These are phyloP conservation scores for Festucalex cinctus DNA, from an alignment of 2,113 vertebrate species.

Conservation along the genomic window DNA sequence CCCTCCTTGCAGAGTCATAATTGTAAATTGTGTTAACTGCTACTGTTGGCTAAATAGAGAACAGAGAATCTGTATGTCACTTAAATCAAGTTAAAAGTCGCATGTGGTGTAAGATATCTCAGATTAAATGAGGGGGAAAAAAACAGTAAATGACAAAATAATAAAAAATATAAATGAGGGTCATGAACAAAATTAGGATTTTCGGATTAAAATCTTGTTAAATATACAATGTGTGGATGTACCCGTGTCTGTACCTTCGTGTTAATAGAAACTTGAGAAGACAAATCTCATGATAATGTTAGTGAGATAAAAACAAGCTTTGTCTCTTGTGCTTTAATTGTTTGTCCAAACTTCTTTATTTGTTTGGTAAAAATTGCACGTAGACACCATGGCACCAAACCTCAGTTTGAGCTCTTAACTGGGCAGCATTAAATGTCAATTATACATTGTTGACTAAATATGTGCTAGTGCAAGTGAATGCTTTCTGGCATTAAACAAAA, in stretches of 20 bases:
- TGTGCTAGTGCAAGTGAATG: background rate
- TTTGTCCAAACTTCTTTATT: too few relatives aligned
- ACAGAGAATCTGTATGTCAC: background rate
- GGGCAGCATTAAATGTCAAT: too few relatives aligned
- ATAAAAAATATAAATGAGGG: background rate
- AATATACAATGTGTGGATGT: too few relatives aligned
- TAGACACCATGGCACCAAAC: too few relatives aligned
- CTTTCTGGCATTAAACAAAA: background rate
- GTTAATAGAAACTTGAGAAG: too few relatives aligned
- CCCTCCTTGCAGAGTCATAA: constrained; percentile 12
- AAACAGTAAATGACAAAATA: background rate
- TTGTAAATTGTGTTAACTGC: constrained; percentile 10
- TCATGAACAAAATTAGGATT: background rate
- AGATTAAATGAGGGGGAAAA: background rate
- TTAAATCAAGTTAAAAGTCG: background rate
- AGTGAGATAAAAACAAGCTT: too few relatives aligned
- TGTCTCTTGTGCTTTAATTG: too few relatives aligned
- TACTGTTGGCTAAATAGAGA: constrained; percentile 5
- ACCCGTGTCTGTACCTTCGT: too few relatives aligned
- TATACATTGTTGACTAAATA: background rate
- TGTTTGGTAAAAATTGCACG: too few relatives aligned
- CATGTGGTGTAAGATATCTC: background rate
- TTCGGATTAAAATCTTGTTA: too few relatives aligned
- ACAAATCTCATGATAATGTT: too few relatives aligned
- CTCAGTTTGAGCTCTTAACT: too few relatives aligned